Percentiles rank a stretch among this genome's conserved stretches.
These are phyloP conservation scores for Schizothorax lantsangensis DNA, from an alignment of 2,797 vertebrate species.

Conservation along the genomic window DNA sequence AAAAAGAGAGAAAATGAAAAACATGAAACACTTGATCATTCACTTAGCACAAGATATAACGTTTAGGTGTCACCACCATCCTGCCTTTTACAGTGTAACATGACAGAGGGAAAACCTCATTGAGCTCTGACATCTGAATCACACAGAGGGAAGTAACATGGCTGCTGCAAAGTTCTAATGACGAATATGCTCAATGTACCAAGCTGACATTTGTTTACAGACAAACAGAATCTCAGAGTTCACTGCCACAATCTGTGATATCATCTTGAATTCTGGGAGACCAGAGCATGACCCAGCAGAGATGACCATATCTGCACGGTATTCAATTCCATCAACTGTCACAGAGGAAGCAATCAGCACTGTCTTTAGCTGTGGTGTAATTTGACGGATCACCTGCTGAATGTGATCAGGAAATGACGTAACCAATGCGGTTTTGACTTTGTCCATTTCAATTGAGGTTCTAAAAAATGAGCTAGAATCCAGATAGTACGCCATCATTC, in stretches of 20 bases:
- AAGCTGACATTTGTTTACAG: slow-evolving; percentile 19
- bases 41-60: neutral
- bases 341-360: neutral
- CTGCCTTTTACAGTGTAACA: neutral
- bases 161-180: neutral
- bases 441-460: too few species aligned
- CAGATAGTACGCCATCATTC: slow-evolving; percentile 21
- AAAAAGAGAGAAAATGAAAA: neutral
- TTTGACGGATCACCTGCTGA: neutral
- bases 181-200: slow-evolving; percentile 19
- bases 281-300: neutral
- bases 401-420: neutral
- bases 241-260: slow-evolving; percentile 6
- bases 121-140: neutral
- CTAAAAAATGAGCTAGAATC: neutral
- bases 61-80: slow-evolving; percentile 7
- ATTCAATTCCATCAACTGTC: neutral
- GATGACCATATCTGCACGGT: neutral
- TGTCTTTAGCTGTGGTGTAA: neutral
- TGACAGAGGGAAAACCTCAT: slow-evolving; percentile 6
- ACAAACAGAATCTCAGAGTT: slow-evolving; percentile 13
- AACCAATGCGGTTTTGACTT: neutral
- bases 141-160: neutral
- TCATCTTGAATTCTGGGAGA: neutral
- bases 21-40: neutral